Percentiles rank a stretch among this genome's conserved stretches.
Evolutionary conservation across 2,888 invertebrate genomes (phyloP).

Genomic region (Microplitis manilae): DNA sequence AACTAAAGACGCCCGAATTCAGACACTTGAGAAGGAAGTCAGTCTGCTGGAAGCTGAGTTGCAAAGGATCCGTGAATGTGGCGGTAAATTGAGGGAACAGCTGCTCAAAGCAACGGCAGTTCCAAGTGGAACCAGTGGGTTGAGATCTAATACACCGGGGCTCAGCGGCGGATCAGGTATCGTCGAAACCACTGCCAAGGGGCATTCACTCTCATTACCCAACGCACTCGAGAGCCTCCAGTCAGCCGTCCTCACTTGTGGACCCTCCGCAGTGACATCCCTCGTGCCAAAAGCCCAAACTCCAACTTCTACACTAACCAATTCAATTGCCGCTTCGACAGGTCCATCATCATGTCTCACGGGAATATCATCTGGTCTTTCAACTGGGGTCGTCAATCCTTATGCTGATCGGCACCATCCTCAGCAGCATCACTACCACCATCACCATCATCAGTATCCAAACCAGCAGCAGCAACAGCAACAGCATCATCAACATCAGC

Average conservation of each 20-base stretch:
- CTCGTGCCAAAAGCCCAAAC: slow-evolving; percentile 61
- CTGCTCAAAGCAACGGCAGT: slow-evolving; percentile 64
- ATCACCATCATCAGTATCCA: slow-evolving; percentile 57
- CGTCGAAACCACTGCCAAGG: slow-evolving; percentile 45
- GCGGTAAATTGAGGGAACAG: slow-evolving; percentile 67
- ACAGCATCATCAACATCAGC: slow-evolving; percentile 56
- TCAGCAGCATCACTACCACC: slow-evolving; percentile 54
- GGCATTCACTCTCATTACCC: slow-evolving; percentile 46
- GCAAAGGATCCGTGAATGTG: slow-evolving; percentile 74
- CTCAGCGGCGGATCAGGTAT: slow-evolving; percentile 69
- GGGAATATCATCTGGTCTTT: slow-evolving; percentile 63
- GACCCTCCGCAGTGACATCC: slow-evolving; percentile 61
- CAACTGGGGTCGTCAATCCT: slow-evolving; percentile 67
- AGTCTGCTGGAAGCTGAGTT: slow-evolving; percentile 85
- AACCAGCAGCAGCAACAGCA: slow-evolving; percentile 55
- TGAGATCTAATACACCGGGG: slow-evolving; percentile 66
- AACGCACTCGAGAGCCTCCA: slow-evolving; percentile 59
- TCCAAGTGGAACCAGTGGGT: slow-evolving; percentile 49
- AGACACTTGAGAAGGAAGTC: slow-evolving; percentile 89
- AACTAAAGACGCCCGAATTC: slow-evolving; percentile 90
- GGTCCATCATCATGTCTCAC: slow-evolving; percentile 62
- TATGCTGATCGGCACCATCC: slow-evolving; percentile 64
- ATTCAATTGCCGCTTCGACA: slow-evolving; percentile 65
- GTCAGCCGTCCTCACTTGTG: slow-evolving; percentile 60
- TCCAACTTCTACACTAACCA: slow-evolving; percentile 60